phyloP scores from a whole-genome alignment of 2,888 invertebrate genomes.

The Parochlus steinenii region DNA sequence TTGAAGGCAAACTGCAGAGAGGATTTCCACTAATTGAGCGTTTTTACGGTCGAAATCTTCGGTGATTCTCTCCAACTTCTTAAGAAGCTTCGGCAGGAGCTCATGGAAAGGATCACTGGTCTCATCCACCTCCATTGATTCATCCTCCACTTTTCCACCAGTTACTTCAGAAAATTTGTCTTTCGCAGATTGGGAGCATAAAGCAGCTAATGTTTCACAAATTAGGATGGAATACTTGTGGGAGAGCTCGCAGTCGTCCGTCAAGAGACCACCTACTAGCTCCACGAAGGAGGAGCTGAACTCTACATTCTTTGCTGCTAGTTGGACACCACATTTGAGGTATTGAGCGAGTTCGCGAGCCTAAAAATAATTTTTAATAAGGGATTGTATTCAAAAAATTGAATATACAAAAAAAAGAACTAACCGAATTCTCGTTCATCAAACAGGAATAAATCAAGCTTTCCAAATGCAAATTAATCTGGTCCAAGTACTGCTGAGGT shows the following conservation, averaged over 20 bases:
- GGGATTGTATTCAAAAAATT: too few species aligned
- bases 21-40: conserved; percentile 47
- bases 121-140: conserved; percentile 11
- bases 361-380: too few species aligned
- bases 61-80: conserved; percentile 24
- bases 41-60: conserved; percentile 22
- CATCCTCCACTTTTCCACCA: background rate
- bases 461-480: conserved; percentile 27
- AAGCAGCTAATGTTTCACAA: conserved; percentile 59
- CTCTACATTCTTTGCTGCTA: conserved; percentile 44
- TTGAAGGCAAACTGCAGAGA: conserved; percentile 72
- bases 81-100: conserved; percentile 23
- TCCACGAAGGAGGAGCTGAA: conserved; percentile 49
- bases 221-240: conserved; percentile 32
- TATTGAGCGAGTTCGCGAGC: conserved; percentile 24
- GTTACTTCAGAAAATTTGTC: conserved; percentile 17
- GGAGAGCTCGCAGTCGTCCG: conserved; percentile 18
- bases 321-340: conserved; percentile 48
- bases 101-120: conserved; percentile 21
- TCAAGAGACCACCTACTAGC: conserved; percentile 35
- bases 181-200: conserved; percentile 38
- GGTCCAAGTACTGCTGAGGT: conserved; percentile 22
- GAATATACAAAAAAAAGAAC: too few species aligned
- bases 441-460: conserved; percentile 27
- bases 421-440: conserved; percentile 21